A percentile compares a stretch with the other conserved stretches of the same genome.
Conservation (phyloP, 92 coral and sea anemone species). For the Epizoanthus rinbou region DNA sequence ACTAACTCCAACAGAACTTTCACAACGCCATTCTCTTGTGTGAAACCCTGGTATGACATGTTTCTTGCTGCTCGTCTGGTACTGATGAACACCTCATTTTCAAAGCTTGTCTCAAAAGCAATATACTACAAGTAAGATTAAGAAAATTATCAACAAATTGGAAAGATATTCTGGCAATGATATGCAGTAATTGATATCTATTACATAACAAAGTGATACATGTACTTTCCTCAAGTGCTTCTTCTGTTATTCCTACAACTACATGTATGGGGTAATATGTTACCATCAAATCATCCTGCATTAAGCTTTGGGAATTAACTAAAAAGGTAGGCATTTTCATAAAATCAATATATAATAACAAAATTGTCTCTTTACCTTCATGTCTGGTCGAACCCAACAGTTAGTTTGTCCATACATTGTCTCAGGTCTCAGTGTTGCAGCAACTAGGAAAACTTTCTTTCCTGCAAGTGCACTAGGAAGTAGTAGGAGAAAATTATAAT, state of each 20-base stretch:
- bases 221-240: neutral
- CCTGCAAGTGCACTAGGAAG: constrained; percentile 73
- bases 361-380: constrained; percentile 66
- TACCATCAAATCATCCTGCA: no score
- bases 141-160: neutral
- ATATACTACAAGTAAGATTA: constrained; percentile 71
- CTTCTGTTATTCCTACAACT: neutral
- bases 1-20: constrained; percentile 79
- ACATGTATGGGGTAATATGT: no score
- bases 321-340: no score
- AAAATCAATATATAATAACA: no score
- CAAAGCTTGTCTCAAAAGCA: constrained; percentile 85
- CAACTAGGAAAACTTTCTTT: constrained; percentile 85
- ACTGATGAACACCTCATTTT: constrained; percentile 83
- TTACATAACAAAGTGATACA: no score
- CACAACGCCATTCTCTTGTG: constrained; percentile 82
- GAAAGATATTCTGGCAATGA: neutral
- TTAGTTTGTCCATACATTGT: constrained; percentile 99
- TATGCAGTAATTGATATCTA: no score
- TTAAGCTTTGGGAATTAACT: no score
- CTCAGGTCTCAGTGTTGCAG: constrained; percentile 98
- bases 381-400: constrained; percentile 97
- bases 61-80: constrained; percentile 94
- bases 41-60: constrained; percentile 97
- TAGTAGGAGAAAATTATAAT: neutral